A percentile compares a stretch with the other conserved stretches of the same genome.
Conservation (phyloP, 2,113 vertebrate genomes). For the Sciurus niger region DNA sequence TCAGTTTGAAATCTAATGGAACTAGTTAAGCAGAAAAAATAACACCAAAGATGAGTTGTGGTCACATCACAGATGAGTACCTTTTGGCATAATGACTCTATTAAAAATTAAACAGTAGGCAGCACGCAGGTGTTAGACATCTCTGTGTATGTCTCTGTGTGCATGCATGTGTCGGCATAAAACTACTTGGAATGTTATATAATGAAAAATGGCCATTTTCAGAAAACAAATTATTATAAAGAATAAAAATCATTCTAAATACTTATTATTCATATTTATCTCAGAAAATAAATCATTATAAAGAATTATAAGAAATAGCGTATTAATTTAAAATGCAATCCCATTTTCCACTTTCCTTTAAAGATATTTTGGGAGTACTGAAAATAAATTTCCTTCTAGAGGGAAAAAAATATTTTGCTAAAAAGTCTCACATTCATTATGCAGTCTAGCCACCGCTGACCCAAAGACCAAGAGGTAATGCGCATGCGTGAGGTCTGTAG, state of each 20-base stretch:
- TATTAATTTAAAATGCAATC: slow-evolving; percentile 48
- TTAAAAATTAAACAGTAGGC: slow-evolving; percentile 37
- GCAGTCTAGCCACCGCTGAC: background rate
- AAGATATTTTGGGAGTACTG: background rate
- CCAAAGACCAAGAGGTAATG: background rate
- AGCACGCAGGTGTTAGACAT: background rate
- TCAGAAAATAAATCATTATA: background rate
- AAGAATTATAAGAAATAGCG: background rate
- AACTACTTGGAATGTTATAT: background rate
- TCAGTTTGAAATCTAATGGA: slow-evolving; percentile 40
- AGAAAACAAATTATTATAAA: background rate
- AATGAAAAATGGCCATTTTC: slow-evolving; percentile 19
- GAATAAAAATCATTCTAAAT: background rate
- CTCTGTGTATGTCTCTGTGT: background rate
- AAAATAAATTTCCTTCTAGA: background rate
- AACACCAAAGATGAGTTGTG: background rate
- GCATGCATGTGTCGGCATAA: background rate
- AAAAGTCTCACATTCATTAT: background rate
- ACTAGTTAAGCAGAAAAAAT: slow-evolving; percentile 34
- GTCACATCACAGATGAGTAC: background rate
- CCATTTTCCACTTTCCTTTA: background rate
- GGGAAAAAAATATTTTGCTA: background rate
- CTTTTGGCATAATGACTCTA: background rate
- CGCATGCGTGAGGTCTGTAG: rapidly evolving
- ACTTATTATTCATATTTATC: background rate